These are phyloP conservation scores for Enhydra lutris DNA, from an alignment of 2,113 vertebrate species.

Conservation along the genomic window DNA sequence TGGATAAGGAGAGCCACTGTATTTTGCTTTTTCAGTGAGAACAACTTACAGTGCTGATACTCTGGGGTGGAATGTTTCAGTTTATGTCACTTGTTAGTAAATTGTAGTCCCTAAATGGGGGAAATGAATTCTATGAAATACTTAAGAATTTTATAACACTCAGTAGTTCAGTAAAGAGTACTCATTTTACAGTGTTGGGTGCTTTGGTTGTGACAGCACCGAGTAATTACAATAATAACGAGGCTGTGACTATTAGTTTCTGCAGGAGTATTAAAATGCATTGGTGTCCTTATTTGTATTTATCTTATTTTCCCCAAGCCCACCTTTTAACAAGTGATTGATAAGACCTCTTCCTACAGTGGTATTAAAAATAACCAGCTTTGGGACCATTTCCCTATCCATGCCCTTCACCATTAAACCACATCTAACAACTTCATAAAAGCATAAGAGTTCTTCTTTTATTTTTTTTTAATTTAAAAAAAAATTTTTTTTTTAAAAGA, in stretches of 20 bases:
- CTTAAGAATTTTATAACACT: background rate
- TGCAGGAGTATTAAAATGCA: background rate
- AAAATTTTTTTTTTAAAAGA: no score
- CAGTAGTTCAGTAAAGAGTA: background rate
- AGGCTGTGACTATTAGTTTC: background rate
- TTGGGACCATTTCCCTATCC: background rate
- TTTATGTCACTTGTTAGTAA: constrained; percentile 9
- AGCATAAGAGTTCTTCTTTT: background rate
- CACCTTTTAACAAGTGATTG: constrained; percentile 13
- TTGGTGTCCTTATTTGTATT: constrained; percentile 19
- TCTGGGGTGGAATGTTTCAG: background rate
- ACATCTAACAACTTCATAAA: background rate
- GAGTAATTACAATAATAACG: background rate
- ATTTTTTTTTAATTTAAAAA: no score
- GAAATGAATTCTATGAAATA: background rate
- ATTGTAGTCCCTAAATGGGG: background rate
- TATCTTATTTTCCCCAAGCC: background rate
- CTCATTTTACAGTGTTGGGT: background rate
- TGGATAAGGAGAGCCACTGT: background rate
- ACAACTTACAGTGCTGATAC: background rate
- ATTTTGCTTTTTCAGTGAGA: background rate
- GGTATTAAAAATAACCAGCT: background rate
- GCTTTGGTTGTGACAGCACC: background rate
- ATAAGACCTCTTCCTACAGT: background rate
- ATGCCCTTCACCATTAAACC: background rate